These are phyloP conservation scores for Streblospio benedicti DNA, from an alignment of 1,140 invertebrate species.

Conservation along the genomic window DNA sequence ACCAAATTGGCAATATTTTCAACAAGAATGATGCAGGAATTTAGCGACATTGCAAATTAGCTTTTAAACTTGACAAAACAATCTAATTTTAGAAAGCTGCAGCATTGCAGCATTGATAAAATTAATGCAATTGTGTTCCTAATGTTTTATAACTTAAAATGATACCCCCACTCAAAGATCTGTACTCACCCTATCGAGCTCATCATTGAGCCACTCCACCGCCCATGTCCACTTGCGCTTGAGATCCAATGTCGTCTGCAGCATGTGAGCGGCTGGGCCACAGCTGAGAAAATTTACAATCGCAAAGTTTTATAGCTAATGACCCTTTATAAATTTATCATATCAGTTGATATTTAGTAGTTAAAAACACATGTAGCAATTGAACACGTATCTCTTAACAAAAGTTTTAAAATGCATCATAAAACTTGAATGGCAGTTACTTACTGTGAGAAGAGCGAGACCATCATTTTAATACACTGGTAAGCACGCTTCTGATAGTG, in stretches of 20 bases:
- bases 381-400: too few relatives aligned
- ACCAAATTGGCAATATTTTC: too few relatives aligned
- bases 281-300: conserved; percentile 59
- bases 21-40: conserved; percentile 2
- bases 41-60: not conserved
- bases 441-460: conserved; percentile 67
- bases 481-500: conserved; percentile 95
- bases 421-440: conserved; percentile 17
- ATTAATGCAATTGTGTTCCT: not conserved
- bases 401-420: not conserved
- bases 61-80: not conserved
- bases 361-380: too few relatives aligned
- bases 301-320: not conserved
- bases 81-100: not conserved
- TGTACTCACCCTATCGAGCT: conserved; percentile 60
- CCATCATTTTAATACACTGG: conserved; percentile 92
- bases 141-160: not conserved
- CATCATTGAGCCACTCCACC: conserved; percentile 89
- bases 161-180: not conserved
- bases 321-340: not conserved
- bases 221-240: conserved; percentile 77
- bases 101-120: not conserved
- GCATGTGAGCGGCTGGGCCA: conserved; percentile 60
- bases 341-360: not conserved
- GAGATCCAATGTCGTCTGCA: conserved; percentile 66